Base-by-base conservation (phyloP, 1,140 invertebrate genomes). In the Coenobita brevimanus region DNA sequence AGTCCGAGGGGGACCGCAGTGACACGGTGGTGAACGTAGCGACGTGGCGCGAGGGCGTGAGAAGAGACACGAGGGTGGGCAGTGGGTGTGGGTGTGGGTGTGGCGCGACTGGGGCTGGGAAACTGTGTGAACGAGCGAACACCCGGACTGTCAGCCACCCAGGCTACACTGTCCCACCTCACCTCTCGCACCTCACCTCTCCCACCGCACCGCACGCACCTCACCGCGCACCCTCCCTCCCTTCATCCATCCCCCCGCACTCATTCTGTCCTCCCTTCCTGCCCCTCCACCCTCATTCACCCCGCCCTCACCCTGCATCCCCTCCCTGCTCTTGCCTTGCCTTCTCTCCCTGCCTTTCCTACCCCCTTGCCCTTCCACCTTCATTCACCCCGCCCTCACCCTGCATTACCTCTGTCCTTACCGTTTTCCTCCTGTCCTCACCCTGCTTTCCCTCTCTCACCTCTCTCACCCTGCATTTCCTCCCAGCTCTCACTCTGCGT, bases 211-310 rank as follows among this genome's bases (percentile, higher is more conserved):
- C 2, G 3, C 15, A 24, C 80, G 41, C 80, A 38, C 80, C 33
- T 64, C 43, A 24, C 41, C 62, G 27, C 80, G 80, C 80, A 64
- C 80, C 67, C 80, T 82, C 64, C 69, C 80, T 64, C 80, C 80
- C 80, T 41, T 76, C 41, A 6, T 43, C 10, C 41, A 41, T 41
- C 41, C 46, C 24, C 8, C 3, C 67, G 21, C 38, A n/a, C 69
- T 38, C 69, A 24, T 21, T 17, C 69, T n/a, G 33, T 38, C 69
- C 69, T 43, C 38, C 21, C 36, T 24, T 43, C 17, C 17, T 17
- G 6, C 46, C 17, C 46, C 46, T 8, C 21, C 73, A 10, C 73
- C 17, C 46, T 17, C 46, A 8, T 17, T 17, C 46, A 8, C 46
- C 46, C 46, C 17, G 46, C 17, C 46, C 17, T 50, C 17, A 8